Evolutionary conservation across 2,113 vertebrate genomes (phyloP), one percentile per base, ranked within the genome.

Genomic region (Ammodytes dubius): DNA sequence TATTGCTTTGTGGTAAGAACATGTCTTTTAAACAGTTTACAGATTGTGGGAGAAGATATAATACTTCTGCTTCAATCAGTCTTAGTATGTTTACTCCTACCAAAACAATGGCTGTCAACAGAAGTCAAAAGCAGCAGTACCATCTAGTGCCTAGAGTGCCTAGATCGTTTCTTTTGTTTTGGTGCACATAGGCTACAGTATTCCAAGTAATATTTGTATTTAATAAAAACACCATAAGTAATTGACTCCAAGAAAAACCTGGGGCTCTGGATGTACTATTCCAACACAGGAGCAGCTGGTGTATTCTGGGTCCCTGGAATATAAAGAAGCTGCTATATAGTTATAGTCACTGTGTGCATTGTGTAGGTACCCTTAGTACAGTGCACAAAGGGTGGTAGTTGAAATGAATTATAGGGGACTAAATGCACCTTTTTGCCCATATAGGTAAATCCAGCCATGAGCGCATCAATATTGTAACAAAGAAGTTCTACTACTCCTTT

Each of bases 41-140:
- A 64, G 50, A 45, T 61, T 45, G 27, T 42, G 15, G 1, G 7
- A 15, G 15, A 39, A 60, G 60, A 66, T 43, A n/a, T 14, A 43
- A 10, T 37, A 37, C 27, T 27, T 27, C 27, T 27, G 27, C 27
- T 27, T 82, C 74, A 88, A 76, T 80, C 69, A 81, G 79, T 83
- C 84, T 78, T 89, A 81, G 82, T 70, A 77, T 89, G n/a, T 92
- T 90, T 82, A 88, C 47, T 60, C 74, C 70, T 59, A 68, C 81
- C 86, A 77, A 90, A 92, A 82, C 7, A 69, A 77, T 89, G 90
- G 85, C 89, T 89, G 88, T 88, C 88, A 88, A 75, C 87, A 84
- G 75, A 81, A 68, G 70, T 94, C 90, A 90, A 91, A 94, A 95
- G 92, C 93, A 92, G 92, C 90, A 61, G 90, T 89, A 91, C 82